Conservation (phyloP, 2,888 invertebrate species). For the Leptinotarsa rubiginosa region DNA sequence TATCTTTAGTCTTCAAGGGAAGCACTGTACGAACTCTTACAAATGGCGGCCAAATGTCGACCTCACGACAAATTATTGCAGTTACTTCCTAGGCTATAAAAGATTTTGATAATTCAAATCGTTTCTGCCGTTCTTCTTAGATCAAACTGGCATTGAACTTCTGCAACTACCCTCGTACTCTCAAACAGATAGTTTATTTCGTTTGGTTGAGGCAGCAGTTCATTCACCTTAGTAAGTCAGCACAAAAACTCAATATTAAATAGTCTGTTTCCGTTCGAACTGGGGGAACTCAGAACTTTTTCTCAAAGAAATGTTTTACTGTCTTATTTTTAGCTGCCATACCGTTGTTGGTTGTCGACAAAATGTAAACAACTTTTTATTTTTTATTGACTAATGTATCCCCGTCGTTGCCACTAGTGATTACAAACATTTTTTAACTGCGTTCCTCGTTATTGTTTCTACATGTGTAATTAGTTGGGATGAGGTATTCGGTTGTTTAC, state of each 20-base stretch:
- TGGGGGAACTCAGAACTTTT: conserved; percentile 54
- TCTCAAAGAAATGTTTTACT: conserved; percentile 52
- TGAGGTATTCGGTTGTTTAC: conserved; percentile 1
- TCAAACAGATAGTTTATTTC: conserved; percentile 27
- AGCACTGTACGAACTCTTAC: too few species aligned
- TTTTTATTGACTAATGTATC: conserved; percentile 21
- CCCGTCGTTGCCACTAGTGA: conserved; percentile 9
- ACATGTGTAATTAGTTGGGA: conserved; percentile 2
- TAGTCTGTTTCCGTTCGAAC: conserved; percentile 44
- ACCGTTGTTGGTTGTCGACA: conserved; percentile 40
- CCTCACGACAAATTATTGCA: too few species aligned
- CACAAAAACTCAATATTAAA: conserved; percentile 42
- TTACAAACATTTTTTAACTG: conserved; percentile 6
- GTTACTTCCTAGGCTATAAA: too few species aligned
- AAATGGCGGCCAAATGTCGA: too few species aligned
- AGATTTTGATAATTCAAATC: too few species aligned
- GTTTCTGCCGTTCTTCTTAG: neutral
- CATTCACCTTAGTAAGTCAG: conserved; percentile 42
- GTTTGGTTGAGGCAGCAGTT: conserved; percentile 35
- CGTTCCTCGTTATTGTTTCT: conserved; percentile 12
- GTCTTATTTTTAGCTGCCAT: conserved; percentile 51
- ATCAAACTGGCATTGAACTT: neutral
- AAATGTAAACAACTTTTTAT: conserved; percentile 50
- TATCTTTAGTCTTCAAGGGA: too few species aligned
- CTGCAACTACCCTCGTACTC: conserved; percentile 30